Base-by-base conservation (phyloP, 2,888 invertebrate genomes). In the Electrophaes corylata region DNA sequence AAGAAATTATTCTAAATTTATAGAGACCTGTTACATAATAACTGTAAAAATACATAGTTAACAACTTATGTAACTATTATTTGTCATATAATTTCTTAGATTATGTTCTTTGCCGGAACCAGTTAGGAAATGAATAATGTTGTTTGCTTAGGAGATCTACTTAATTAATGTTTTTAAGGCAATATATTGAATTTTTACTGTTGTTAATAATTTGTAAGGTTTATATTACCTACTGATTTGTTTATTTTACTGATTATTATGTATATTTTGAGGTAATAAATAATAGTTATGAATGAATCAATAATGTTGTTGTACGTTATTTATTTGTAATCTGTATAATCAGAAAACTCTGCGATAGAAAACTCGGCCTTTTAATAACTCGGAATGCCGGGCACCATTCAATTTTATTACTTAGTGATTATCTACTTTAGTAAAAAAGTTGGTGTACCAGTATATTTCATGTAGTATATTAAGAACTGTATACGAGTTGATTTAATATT, bases 181-280 rank as follows among this genome's bases (percentile, higher is more conserved):
- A 35, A 35, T 35, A 1, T 35, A 35, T 35, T 3, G 16, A 29
- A 56, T 39, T 54, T 53, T 46, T 54, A 47, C 59, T 57, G 52
- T 47, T 60, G 55, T 52, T 57, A 58, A 35, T 43, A 29, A 53
- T 48, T 37, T 53, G 39, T 39, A 48, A 23, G 43, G 12, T 55
- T 45, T 47, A 43, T 51, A 26, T 44, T 56, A 39, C 6, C 40
- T 40, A 50, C 18, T 79, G 77, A 77, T 77, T 66, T 51, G 67
- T 70, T 63, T 45, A 55, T 46, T 51, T 50, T 58, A 56, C 51
- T 69, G 69, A 68, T 69, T 67, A 70, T 66, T 75, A 71, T 75
- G 67, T 75, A 72, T 72, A 69, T 53, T 64, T 65, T 73, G 63
- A 71, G 71, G 75, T 69, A 78, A 74, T 77, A 78, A 79, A 80